Base-by-base conservation (phyloP, 2,113 vertebrate species). In the Rhegmatorhina hoffmannsi region DNA sequence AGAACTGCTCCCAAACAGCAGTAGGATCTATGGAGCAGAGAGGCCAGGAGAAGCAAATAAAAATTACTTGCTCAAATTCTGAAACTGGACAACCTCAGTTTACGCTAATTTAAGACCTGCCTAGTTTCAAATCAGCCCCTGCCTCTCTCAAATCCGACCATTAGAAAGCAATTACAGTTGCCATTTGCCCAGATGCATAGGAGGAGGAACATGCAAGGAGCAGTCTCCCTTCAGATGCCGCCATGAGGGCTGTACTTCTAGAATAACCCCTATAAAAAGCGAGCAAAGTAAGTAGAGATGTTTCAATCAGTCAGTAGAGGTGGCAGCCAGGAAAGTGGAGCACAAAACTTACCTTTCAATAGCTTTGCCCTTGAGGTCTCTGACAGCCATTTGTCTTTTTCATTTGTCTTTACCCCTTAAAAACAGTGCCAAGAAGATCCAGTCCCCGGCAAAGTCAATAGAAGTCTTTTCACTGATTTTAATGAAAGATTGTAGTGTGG, bases 221-320 rank as follows among this genome's bases (percentile, higher is more conserved):
- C 58, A 17, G 5, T 17, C 23, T 84, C 43, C 20, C 36, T 56
- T 25, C 29, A 34, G 36, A 52, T 16, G 44, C 50, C 74, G 34
- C 66, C 66, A 36, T 0, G 0, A 59, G 34, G 26, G 23, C 23
- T 34, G 9, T 14, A 49, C 34, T 70, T 44, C 68, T 31, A 52
- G 24, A 64, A 33, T 14, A 80, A 79, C 33, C 6, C 15, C 53
- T 36, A 8, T 8, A 52, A 89, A 73, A 59, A 59, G 15, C 0
- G 1, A 60, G 13, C 18, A n/a, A 73, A 38, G 10, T 9, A 43
- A 49, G 26, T 0, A 47, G 21, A 60, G 25, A 20, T 2, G 4
- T 36, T 52, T 72, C 58, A 38, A 6, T 49, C 53, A 67, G 40
- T 58, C 69, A 74, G 70, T 34, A 83, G 29, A 81, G 50, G 25